Percentiles rank a stretch among this genome's conserved stretches.
Evolutionary conservation across 2,888 invertebrate genomes (phyloP).

Genomic region (Eupsilia transversa): DNA sequence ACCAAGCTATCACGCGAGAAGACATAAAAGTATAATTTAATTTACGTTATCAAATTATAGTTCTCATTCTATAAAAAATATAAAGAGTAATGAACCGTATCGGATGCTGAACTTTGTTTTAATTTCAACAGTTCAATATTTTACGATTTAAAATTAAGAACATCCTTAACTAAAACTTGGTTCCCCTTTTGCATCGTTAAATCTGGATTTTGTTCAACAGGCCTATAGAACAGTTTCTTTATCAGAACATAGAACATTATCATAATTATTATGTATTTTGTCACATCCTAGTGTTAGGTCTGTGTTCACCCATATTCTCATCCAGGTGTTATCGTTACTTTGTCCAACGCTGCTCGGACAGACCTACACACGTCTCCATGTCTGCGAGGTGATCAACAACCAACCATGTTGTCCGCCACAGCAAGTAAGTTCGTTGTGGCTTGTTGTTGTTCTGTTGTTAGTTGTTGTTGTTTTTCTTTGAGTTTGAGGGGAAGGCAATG

Average conservation of each 20-base stretch:
- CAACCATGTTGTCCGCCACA: conserved; percentile 95
- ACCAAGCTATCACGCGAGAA: neutral
- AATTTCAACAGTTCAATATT: neutral
- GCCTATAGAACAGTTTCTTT: neutral
- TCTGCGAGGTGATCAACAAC: conserved; percentile 96
- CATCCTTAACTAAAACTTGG: neutral
- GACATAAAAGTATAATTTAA: neutral
- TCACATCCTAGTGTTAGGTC: conserved; percentile 42
- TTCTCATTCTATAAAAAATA: neutral
- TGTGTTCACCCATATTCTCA: conserved; percentile 65
- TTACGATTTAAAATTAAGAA: neutral
- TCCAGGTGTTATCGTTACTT: conserved; percentile 84
- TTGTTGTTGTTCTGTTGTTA: conserved; percentile 53
- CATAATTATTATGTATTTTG: conserved; percentile 22
- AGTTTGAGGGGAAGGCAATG: conserved; percentile 42
- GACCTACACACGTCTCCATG: conserved; percentile 97
- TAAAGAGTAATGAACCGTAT: neutral
- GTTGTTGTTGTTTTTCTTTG: conserved; percentile 28
- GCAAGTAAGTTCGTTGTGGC: conserved; percentile 82
- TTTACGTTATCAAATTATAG: neutral
- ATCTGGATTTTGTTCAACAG: neutral
- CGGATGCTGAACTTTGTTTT: neutral
- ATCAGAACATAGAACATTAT: neutral
- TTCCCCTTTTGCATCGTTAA: neutral
- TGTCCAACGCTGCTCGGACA: conserved; percentile 90